phyloP scores from a whole-genome alignment of 2,888 invertebrate species.

The Tiliacea aurago region DNA sequence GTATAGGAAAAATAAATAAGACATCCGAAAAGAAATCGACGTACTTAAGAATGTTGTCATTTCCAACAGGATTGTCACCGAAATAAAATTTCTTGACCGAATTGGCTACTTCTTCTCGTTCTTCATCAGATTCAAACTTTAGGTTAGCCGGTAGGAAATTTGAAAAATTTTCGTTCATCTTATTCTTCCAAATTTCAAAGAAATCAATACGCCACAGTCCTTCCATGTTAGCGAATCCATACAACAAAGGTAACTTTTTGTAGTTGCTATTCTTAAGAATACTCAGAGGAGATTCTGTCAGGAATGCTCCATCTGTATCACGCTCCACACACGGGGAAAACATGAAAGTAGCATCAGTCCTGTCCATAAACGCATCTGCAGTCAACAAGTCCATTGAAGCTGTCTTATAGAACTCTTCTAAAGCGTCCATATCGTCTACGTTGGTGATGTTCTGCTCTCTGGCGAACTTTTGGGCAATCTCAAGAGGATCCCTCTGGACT shows the following conservation, averaged over 20 bases:
- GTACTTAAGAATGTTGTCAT: conserved; percentile 68
- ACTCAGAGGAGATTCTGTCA: conserved; percentile 71
- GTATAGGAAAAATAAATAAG: conserved; percentile 67
- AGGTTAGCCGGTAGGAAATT: conserved; percentile 73
- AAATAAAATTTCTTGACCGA: conserved; percentile 74
- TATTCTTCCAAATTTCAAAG: conserved; percentile 69
- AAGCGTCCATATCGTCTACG: conserved; percentile 68
- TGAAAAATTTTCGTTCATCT: conserved; percentile 70
- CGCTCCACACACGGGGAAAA: conserved; percentile 67
- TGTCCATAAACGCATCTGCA: conserved; percentile 57
- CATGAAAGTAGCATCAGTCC: conserved; percentile 59
- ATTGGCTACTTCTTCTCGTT: conserved; percentile 70
- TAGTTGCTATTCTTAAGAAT: conserved; percentile 70
- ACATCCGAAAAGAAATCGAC: conserved; percentile 81
- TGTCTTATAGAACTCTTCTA: conserved; percentile 76
- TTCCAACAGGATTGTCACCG: conserved; percentile 67
- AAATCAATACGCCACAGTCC: conserved; percentile 66
- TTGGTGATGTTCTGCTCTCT: conserved; percentile 65
- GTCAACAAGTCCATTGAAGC: conserved; percentile 45
- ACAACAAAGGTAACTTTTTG: conserved; percentile 66
- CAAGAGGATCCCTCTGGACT: conserved; percentile 71
- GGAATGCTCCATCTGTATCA: conserved; percentile 65
- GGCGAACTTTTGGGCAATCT: conserved; percentile 70
- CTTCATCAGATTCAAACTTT: conserved; percentile 69
- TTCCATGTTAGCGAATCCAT: conserved; percentile 72